Conservation (phyloP, 2,797 vertebrate genomes). For the Amblyraja radiata region DNA sequence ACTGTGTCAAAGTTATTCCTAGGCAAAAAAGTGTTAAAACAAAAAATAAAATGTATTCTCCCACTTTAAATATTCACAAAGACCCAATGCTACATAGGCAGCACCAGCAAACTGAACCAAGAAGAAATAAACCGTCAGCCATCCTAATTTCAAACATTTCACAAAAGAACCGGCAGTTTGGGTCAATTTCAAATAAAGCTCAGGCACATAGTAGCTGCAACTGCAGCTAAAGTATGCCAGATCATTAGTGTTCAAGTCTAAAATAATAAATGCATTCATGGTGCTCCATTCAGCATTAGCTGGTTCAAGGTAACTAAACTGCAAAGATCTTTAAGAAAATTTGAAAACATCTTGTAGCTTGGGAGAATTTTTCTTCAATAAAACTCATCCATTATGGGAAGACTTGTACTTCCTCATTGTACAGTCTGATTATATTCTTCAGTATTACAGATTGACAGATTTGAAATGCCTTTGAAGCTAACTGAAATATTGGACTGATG, state of each 20-base stretch:
- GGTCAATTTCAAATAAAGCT: not conserved
- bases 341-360: not conserved
- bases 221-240: not conserved
- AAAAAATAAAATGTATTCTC: not conserved
- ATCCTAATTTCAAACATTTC: not conserved
- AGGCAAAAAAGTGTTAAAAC: not conserved
- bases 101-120: slow-evolving; percentile 7
- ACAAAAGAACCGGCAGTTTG: not conserved
- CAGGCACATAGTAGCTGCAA: not conserved
- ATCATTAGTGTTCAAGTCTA: not conserved
- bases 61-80: not conserved
- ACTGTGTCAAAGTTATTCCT: not conserved
- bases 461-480: not conserved
- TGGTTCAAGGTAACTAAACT: not conserved
- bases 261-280: not conserved
- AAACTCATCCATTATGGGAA: not conserved
- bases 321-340: not conserved
- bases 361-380: not conserved
- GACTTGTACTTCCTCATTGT: not conserved
- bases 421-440: not conserved
- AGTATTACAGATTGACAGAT: not conserved
- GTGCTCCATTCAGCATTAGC: not conserved
- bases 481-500: not conserved
- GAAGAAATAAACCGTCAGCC: not conserved
- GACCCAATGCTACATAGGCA: not conserved